Conservation (phyloP, 2,797 vertebrate species). For the Alfaro cultratus region DNA sequence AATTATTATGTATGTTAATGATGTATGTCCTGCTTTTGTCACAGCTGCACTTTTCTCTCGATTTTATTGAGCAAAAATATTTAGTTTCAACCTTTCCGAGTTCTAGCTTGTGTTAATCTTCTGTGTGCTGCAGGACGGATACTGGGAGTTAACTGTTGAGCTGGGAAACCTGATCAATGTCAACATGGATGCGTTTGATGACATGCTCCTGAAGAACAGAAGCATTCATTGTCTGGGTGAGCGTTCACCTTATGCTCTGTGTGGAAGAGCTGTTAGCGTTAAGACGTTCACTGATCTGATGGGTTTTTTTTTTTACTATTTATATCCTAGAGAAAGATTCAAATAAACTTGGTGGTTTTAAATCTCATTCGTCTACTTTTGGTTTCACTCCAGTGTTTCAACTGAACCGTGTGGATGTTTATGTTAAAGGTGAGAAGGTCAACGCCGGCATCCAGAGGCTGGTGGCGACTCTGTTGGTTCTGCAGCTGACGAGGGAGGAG, state of each 20-base stretch:
- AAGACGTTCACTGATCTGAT: neutral
- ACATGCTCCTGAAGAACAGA: slow-evolving; percentile 81
- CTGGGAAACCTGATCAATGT: slow-evolving; percentile 79
- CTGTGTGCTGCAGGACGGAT: slow-evolving; percentile 82
- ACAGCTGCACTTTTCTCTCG: too few relatives aligned
- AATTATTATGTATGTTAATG: too few relatives aligned
- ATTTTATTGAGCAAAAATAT: too few relatives aligned
- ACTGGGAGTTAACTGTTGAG: slow-evolving; percentile 81
- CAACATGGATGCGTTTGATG: slow-evolving; percentile 75
- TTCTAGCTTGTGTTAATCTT: neutral
- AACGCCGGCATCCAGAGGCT: slow-evolving; percentile 79
- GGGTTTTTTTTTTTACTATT: neutral
- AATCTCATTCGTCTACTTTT: too few relatives aligned
- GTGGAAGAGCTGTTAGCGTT: neutral
- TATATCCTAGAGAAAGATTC: neutral
- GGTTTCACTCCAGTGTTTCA: too few relatives aligned
- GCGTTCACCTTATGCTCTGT: neutral
- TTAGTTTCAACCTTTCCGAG: too few relatives aligned
- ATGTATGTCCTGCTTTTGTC: too few relatives aligned
- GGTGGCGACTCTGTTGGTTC: slow-evolving; percentile 84
- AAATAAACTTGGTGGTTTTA: too few relatives aligned
- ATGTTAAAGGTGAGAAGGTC: slow-evolving; percentile 75
- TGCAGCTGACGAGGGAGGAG: slow-evolving; percentile 79
- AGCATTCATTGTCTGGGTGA: slow-evolving; percentile 87
- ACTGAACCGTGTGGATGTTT: neutral